A percentile compares a stretch with the other conserved stretches of the same genome.
These are phyloP conservation scores for Allophyes oxyacanthae DNA, from an alignment of 2,888 invertebrate genomes.

Conservation along the genomic window DNA sequence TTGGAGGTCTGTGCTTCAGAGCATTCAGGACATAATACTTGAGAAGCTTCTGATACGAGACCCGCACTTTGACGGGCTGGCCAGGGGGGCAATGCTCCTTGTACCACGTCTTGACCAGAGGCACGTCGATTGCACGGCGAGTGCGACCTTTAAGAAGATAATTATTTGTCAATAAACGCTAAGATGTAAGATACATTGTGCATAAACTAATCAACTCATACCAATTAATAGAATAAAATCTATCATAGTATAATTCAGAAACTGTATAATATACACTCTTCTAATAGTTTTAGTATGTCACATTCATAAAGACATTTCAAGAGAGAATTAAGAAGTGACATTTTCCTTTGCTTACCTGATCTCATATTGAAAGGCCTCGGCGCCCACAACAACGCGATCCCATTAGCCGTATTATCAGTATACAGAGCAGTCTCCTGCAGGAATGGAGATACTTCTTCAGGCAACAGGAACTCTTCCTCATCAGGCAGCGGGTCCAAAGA, in stretches of 20 bases:
- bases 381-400: slow-evolving; percentile 98
- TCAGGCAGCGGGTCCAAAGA: slow-evolving; percentile 96
- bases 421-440: slow-evolving; percentile 98
- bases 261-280: no score
- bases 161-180: not conserved
- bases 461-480: slow-evolving; percentile 97
- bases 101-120: slow-evolving; percentile 99
- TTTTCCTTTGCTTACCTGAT: slow-evolving; percentile 89
- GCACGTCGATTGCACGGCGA: slow-evolving; percentile 98
- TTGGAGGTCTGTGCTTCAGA: slow-evolving; percentile 98
- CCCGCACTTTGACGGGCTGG: slow-evolving; percentile 99
- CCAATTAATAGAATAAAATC: not conserved
- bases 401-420: slow-evolving; percentile 99
- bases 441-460: slow-evolving; percentile 97
- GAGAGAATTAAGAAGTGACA: no score
- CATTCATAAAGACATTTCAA: no score
- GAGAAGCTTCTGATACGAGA: slow-evolving; percentile 99
- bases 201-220: no score
- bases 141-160: slow-evolving; percentile 91
- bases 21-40: slow-evolving; percentile 99
- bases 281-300: no score
- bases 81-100: slow-evolving; percentile 98
- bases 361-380: slow-evolving; percentile 99
- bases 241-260: no score
- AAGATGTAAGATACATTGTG: not conserved